Evolutionary conservation across 2,113 vertebrate genomes (phyloP).

Genomic region (Columba janthina): DNA sequence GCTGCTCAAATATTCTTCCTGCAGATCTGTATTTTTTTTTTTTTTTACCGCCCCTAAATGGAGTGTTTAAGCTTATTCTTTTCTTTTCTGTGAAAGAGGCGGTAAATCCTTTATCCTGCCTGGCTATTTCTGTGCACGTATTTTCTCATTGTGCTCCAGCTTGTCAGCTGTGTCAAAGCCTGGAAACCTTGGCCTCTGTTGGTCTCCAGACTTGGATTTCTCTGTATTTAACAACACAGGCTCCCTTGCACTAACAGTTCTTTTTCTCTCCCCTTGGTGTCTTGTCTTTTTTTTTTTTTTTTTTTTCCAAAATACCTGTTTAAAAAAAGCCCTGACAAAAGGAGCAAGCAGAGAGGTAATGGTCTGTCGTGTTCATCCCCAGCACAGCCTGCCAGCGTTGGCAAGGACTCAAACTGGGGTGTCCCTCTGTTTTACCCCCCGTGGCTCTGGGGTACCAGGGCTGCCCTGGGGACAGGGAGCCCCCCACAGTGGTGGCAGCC

Average conservation of each 20-base stretch:
- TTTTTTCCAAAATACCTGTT: neutral
- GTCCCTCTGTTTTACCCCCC: neutral
- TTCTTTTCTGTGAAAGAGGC: conserved; percentile 56
- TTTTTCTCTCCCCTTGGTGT: neutral
- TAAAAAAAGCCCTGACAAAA: neutral
- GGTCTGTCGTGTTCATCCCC: neutral
- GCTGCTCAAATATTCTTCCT: conserved; percentile 21
- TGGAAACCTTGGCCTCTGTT: conserved; percentile 41
- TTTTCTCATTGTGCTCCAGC: conserved; percentile 51
- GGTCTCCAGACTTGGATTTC: conserved; percentile 29
- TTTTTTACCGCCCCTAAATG: neutral
- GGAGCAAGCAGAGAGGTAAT: neutral
- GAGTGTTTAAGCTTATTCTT: conserved; percentile 64
- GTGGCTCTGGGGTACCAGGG: neutral
- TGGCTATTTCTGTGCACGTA: conserved; percentile 34
- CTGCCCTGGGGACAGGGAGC: neutral
- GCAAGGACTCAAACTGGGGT: neutral
- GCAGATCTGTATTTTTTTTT: neutral
- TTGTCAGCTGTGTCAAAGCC: conserved; percentile 60
- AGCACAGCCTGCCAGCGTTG: neutral
- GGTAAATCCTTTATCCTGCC: conserved; percentile 67
- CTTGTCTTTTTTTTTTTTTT: neutral
- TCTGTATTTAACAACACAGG: conserved; percentile 44
- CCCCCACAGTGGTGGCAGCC: neutral
- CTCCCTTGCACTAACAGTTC: neutral